Base-by-base conservation (phyloP, 2,113 vertebrate genomes). In the Leucopternis melanops region DNA sequence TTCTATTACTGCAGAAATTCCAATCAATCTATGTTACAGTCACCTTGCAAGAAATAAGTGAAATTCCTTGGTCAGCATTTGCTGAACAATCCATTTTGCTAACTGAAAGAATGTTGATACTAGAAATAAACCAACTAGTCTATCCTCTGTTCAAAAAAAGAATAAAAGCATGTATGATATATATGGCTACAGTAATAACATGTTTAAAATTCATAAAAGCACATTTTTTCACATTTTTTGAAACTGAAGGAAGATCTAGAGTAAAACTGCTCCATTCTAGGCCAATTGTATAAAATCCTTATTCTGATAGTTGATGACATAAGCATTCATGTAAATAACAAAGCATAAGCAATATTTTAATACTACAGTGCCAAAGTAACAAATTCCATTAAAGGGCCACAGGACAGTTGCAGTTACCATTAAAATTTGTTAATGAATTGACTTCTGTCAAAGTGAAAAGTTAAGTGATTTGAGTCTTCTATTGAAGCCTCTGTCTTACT, bases 1-100 rank as follows among this genome's bases (percentile, higher is more conserved):
- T 97, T 97, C 86, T 93, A 50, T 97, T 96, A 80, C n/a, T 70
- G 77, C 70, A 81, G 81, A 94, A 90, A 86, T 88, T 92, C 61
- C 69, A 94, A 83, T 97, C 85, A 93, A 94, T 96, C 87, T 85
- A 10, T 61, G 55, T 94, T 95, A 63, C 47, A 97, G 92, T 96
- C 81, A 94, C 91, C 90, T 97, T 83, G 50, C 59, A 80, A 82
- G 87, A 92, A 95, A 69, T 31, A 91, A 93, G 63, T 71, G 47
- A 92, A 97, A 93, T 81, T 27, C 73, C 84, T 87, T 89, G 70
- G 91, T 96, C 93, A 97, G 83, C 92, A 75, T 65, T 94, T 96
- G 85, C 73, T 94, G 86, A 86, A 29, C 40, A 86, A 32, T 63
- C 25, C 45, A 58, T 92, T 92, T 94, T 90, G 72, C 42, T 91